phyloP scores from a whole-genome alignment of 2,797 vertebrate species.

The Notoglanidium macrostoma region DNA sequence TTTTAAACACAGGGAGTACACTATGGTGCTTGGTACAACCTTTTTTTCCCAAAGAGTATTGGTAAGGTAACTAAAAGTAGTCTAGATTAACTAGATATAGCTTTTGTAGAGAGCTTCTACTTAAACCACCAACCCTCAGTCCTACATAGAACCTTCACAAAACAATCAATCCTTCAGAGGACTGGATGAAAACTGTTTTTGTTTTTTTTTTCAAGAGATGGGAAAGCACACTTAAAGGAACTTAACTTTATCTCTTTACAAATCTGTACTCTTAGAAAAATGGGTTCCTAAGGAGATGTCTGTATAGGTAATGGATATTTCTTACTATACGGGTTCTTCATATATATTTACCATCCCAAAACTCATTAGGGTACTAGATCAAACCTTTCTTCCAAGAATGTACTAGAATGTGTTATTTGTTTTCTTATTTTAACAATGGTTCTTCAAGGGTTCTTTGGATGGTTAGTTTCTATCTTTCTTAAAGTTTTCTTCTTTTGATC shows the following conservation, averaged over 20 bases:
- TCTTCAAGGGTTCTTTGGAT: neutral
- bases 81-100: neutral
- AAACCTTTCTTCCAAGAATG: neutral
- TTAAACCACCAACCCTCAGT: neutral
- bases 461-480: neutral
- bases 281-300: neutral
- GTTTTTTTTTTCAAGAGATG: neutral
- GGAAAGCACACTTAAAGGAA: neutral
- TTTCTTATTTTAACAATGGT: neutral
- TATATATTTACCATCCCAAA: neutral
- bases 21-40: neutral
- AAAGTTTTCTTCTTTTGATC: neutral
- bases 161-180: neutral
- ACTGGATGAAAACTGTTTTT: neutral
- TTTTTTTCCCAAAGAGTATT: neutral
- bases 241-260: neutral
- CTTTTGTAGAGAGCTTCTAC: neutral
- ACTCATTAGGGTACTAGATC: too few species aligned
- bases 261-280: neutral
- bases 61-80: neutral
- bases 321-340: neutral
- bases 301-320: neutral
- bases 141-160: neutral
- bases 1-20: neutral
- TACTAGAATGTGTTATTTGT: too few species aligned